Conservation (phyloP, 2,888 invertebrate species). For the Hololepta plana region DNA sequence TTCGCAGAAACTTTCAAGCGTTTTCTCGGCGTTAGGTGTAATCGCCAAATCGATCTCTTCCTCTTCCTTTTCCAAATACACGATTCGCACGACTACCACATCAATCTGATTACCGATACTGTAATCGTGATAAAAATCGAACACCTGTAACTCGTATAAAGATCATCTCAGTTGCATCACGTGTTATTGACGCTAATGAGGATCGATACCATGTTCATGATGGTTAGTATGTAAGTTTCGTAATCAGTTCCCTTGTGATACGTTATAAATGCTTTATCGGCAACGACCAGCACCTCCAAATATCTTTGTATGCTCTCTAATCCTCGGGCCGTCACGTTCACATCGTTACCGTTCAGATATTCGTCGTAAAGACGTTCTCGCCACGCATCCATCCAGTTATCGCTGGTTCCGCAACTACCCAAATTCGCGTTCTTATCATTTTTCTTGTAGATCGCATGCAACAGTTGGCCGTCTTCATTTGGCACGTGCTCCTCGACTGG, state of each 20-base stretch:
- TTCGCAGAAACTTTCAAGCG: constrained; percentile 41
- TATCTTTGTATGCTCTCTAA: constrained; percentile 28
- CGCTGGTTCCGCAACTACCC: constrained; percentile 15
- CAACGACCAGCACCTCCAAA: constrained; percentile 45
- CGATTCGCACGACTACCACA: constrained; percentile 35
- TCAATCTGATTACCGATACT: constrained; percentile 37
- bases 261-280: constrained; percentile 44
- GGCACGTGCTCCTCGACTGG: constrained; percentile 32
- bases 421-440: constrained; percentile 11
- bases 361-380: too few species aligned
- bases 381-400: constrained; percentile 24
- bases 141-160: constrained; percentile 18
- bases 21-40: constrained; percentile 33
- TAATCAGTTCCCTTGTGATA: constrained; percentile 44
- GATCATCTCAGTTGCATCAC: too few species aligned
- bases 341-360: constrained; percentile 5
- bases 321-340: constrained; percentile 10
- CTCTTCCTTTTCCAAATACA: constrained; percentile 35
- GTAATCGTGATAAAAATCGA: constrained; percentile 28
- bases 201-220: constrained; percentile 57
- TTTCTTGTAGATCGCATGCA: constrained; percentile 33
- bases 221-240: constrained; percentile 44
- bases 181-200: too few species aligned
- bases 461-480: constrained; percentile 29
- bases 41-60: constrained; percentile 32